Conservation (phyloP, 2,888 invertebrate species). For the Cantharis nigra region DNA sequence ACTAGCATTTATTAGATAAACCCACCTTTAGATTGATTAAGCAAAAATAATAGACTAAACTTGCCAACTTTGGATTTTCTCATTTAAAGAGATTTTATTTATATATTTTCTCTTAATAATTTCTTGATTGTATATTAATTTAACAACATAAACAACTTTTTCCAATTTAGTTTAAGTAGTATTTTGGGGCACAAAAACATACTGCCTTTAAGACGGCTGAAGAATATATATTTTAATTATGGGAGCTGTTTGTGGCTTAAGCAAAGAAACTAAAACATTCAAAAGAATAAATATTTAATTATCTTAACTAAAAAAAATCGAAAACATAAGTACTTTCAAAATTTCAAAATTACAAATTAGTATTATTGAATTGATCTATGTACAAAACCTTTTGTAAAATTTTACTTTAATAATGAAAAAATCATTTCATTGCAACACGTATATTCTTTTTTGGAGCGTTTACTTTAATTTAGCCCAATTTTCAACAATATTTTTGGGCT, state of each 20-base stretch:
- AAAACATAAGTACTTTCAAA: background rate
- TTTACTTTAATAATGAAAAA: background rate
- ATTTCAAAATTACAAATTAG: background rate
- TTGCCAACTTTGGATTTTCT: no score
- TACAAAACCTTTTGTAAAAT: background rate
- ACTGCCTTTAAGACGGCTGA: no score
- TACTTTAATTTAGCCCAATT: background rate
- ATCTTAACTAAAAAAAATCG: background rate
- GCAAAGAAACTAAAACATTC: background rate
- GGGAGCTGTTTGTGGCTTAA: background rate
- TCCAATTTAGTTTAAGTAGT: no score
- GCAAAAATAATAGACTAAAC: no score
- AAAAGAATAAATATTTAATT: background rate
- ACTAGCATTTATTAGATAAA: no score
- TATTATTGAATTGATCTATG: background rate
- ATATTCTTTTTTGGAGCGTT: background rate
- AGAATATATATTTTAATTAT: background rate
- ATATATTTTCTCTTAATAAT: no score
- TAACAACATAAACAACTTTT: no score
- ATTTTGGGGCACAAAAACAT: no score
- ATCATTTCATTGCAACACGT: background rate
- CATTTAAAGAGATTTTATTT: no score
- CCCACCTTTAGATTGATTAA: no score
- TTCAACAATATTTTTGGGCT: background rate
- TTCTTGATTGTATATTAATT: no score